Evolutionary conservation across 2,888 invertebrate species (phyloP), one percentile per base, ranked within the genome.

Genomic region (Ferrisia virgata): DNA sequence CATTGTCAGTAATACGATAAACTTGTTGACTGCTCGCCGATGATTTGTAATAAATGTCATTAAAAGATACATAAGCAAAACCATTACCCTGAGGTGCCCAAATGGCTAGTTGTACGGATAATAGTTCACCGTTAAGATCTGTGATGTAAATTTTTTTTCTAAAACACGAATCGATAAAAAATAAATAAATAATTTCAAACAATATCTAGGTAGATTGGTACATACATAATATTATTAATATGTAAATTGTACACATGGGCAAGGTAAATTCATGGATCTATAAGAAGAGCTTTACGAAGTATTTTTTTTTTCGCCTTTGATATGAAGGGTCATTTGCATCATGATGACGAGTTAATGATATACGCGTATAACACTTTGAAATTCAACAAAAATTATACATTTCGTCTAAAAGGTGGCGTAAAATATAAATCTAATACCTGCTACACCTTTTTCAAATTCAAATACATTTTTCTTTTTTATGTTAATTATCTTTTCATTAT

Each of bases 71-170:
- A 86, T 93, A 93, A 2, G 93, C 92, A 81, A 95, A 88, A 0
- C 91, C 90, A 86, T 94, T 94, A 22, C 93, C 95, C 0, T 90
- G 89, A 0, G 95, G 94, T 0, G 92, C 91, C 96, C 96, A 96
- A 39, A 92, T 91, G n/a, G 92, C 93, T 86, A 94, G 92, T 88
- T 95, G 93, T 28, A 94, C 90, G 72, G 86, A 85, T 31, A 87
- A 85, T 11, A 85, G 86, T 8, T 43, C 47, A 4, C 86, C 86
- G 31, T 85, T 84, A 31, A 58, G 69, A 64, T 85, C 85, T 11
- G 85, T 85, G 39, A 86, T 64, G 11, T 86, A 82, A 80, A 85
- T 86, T 84, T 85, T 85, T 85, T 86, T 86, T 76, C 87, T 87
- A 85, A 3, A 85, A 64, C 25, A 47, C 3, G 25, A 25, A 64